Evolutionary conservation across 2,797 vertebrate genomes (phyloP), one percentile per base, ranked within the genome.

Genomic region (Delichon dasypus): DNA sequence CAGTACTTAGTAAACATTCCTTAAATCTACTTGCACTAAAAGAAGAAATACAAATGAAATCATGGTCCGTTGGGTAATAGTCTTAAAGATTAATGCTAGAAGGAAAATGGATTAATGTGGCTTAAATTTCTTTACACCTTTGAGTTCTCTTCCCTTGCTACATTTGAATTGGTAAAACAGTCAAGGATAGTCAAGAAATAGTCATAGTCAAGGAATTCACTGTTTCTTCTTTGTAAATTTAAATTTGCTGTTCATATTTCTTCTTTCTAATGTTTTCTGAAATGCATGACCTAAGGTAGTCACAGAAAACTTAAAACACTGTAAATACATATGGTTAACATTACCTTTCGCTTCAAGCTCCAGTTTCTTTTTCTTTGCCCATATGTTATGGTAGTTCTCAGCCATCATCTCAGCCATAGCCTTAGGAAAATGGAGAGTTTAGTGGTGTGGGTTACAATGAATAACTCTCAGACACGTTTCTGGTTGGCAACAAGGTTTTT

Each of bases 361-460:
- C 85, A 98, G 91, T 94, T 99, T 99, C 98, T 99, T 99, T 97
- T 99, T 99, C 97, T 98, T 99, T 65, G 99, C 99, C 99, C 99
- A 99, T 94, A 98, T 99, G 66, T 99, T 99, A 94, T 99, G 99
- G 95, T 99, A 99, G 96, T 99, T 99, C 97, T 99, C 99, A 36
- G 99, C 99, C 93, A 99, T 98, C 97, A 99, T 98, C 93, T 99
- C 99, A 57, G 99, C 99, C 99, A 99, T 99, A 21, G 99, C 98
- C 99, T 99, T 96, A 79, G 83, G 47, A 66, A 85, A 95, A 91
- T 11, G 5, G 38, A 97, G 44, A 90, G 34, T 11, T 81, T 71
- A 85, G 44, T 92, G 44, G 65, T 29, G 18, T 3, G 1, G 19
- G 9, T 70, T 91, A 45, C n/a, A 90, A 54, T 13, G 4, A 32